Conservation (phyloP, 2,113 vertebrate species). For the Cettia cetti region DNA sequence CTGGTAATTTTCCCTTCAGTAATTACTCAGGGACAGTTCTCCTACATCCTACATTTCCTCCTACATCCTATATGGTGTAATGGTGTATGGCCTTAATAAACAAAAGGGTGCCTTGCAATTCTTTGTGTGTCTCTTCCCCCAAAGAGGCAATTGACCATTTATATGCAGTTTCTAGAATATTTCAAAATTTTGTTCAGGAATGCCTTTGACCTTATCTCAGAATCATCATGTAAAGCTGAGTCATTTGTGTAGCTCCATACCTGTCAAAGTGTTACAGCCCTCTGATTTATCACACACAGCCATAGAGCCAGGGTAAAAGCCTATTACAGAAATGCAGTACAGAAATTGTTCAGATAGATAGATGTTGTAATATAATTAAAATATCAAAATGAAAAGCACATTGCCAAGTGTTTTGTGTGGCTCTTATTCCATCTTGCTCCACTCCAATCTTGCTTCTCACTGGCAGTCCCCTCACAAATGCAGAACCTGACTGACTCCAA, state of each 20-base stretch:
- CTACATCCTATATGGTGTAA: neutral
- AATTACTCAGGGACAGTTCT: neutral
- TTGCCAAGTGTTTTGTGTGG: neutral
- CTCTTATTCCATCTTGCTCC: neutral
- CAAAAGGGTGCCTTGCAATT: neutral
- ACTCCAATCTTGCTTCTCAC: neutral
- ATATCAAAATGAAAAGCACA: neutral
- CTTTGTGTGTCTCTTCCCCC: neutral
- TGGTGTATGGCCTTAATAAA: neutral
- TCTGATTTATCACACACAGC: neutral
- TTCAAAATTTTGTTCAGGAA: neutral
- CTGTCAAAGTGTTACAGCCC: neutral
- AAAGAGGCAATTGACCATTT: neutral
- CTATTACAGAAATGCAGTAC: neutral
- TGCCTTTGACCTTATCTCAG: neutral
- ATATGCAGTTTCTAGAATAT: neutral
- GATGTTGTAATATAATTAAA: neutral
- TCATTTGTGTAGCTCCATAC: neutral
- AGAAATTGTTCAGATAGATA: neutral
- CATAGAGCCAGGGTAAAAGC: neutral
- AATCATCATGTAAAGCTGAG: neutral
- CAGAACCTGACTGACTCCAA: neutral
- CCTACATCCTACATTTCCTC: neutral
- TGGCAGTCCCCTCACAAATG: neutral
- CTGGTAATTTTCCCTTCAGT: neutral